phyloP scores from a whole-genome alignment of 2,888 invertebrate species.

The Perdita meconis region DNA sequence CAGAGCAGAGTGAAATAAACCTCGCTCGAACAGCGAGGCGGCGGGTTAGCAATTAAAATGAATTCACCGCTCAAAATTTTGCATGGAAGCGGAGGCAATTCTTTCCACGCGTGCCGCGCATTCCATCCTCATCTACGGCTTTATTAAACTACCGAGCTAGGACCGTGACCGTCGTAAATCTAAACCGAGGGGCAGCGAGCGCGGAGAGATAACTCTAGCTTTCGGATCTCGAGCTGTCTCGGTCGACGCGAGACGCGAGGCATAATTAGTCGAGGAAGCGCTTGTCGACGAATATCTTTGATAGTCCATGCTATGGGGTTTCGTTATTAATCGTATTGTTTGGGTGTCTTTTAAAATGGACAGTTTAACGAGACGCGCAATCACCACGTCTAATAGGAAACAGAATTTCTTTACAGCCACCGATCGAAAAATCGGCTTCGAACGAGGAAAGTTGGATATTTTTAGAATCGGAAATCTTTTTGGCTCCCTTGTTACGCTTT shows the following conservation, averaged over 20 bases:
- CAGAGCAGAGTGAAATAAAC: slow-evolving; percentile 37
- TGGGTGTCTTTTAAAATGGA: slow-evolving; percentile 65
- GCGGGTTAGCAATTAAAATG: slow-evolving; percentile 44
- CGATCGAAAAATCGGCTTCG: background rate
- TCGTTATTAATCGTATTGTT: slow-evolving; percentile 75
- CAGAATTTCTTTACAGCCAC: no score
- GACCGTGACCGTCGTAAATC: slow-evolving; percentile 58
- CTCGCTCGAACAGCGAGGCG: slow-evolving; percentile 1
- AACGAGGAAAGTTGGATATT: background rate
- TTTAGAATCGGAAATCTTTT: background rate
- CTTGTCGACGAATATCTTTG: slow-evolving; percentile 58
- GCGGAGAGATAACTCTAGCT: slow-evolving; percentile 18
- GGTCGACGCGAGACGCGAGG: background rate
- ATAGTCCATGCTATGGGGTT: slow-evolving; percentile 53
- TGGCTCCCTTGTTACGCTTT: background rate
- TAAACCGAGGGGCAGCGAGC: slow-evolving; percentile 18
- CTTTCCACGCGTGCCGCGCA: slow-evolving; percentile 46
- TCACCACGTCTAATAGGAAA: slow-evolving; percentile 71
- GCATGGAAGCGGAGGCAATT: slow-evolving; percentile 4
- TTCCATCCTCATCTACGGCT: slow-evolving; percentile 48
- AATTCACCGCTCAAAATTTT: slow-evolving; percentile 55
- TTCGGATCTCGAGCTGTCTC: background rate
- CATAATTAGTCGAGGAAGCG: slow-evolving; percentile 48
- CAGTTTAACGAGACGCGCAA: slow-evolving; percentile 67
- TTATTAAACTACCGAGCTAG: slow-evolving; percentile 56